Percentiles rank a stretch among this genome's conserved stretches.
phyloP scores from a whole-genome alignment of 2,888 invertebrate genomes.

The Drosophila prostipennis region DNA sequence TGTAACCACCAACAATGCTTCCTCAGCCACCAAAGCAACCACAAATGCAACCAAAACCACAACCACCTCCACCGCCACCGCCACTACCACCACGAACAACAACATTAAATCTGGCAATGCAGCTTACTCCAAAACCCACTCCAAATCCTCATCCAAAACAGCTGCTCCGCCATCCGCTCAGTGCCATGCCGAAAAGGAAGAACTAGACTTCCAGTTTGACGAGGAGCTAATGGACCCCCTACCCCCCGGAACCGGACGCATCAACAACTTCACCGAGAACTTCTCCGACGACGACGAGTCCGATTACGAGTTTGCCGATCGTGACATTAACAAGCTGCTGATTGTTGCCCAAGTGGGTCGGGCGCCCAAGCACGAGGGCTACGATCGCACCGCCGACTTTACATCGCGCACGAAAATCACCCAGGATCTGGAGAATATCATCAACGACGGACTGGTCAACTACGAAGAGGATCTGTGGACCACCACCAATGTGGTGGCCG shows the following conservation, averaged over 20 bases:
- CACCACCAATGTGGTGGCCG: constrained; percentile 85
- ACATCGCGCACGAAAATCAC: constrained; percentile 96
- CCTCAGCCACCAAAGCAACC: constrained; percentile 51
- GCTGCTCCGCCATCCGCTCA: constrained; percentile 76
- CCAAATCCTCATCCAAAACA: constrained; percentile 80
- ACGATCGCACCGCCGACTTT: constrained; percentile 96
- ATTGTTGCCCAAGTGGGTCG: constrained; percentile 94
- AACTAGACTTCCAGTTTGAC: constrained; percentile 98
- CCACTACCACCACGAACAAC: constrained; percentile 41
- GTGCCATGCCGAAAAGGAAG: constrained; percentile 88
- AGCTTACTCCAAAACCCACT: constrained; percentile 71
- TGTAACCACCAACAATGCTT: constrained; percentile 55
- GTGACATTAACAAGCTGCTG: constrained; percentile 95
- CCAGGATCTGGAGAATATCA: constrained; percentile 96
- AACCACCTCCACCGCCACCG: constrained; percentile 34
- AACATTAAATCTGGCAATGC: constrained; percentile 68
- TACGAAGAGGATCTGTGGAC: constrained; percentile 98
- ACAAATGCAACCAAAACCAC: constrained; percentile 52
- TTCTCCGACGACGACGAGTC: constrained; percentile 92
- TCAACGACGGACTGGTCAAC: constrained; percentile 97
- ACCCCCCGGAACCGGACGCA: constrained; percentile 87
- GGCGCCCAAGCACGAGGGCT: constrained; percentile 92
- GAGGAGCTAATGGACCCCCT: constrained; percentile 94
- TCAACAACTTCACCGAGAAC: constrained; percentile 90
- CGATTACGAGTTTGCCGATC: constrained; percentile 95